Conservation (phyloP, 2,113 vertebrate genomes). For the Colius striatus region DNA sequence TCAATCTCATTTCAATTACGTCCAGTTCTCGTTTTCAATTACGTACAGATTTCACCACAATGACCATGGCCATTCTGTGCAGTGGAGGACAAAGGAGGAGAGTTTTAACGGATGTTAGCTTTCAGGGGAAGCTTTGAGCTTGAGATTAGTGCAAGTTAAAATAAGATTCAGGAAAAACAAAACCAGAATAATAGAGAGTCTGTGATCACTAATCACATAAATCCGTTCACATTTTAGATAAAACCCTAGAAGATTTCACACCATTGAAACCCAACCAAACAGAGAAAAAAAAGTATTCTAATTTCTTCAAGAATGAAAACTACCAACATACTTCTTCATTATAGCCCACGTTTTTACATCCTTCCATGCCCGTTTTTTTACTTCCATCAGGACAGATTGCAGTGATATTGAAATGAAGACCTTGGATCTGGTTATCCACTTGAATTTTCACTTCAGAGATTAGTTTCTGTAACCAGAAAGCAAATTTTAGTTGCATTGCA, state of each 20-base stretch:
- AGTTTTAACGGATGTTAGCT: constrained; percentile 24
- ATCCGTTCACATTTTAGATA: constrained; percentile 41
- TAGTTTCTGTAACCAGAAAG: constrained; percentile 82
- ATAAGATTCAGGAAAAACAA: constrained; percentile 56
- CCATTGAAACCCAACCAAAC: constrained; percentile 28
- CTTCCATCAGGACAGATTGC: constrained; percentile 91
- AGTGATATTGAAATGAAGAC: constrained; percentile 87
- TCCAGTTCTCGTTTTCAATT: neutral
- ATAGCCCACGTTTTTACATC: constrained; percentile 88
- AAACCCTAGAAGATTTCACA: constrained; percentile 37
- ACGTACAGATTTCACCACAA: constrained; percentile 36
- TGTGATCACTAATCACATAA: constrained; percentile 51
- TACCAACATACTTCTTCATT: constrained; percentile 86
- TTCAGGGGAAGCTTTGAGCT: constrained; percentile 61
- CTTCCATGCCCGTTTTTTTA: constrained; percentile 77
- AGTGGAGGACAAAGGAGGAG: constrained; percentile 20
- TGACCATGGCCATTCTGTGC: constrained; percentile 21
- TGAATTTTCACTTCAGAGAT: constrained; percentile 92
- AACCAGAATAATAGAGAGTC: constrained; percentile 33
- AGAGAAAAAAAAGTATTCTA: constrained; percentile 50
- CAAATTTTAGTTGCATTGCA: constrained; percentile 17
- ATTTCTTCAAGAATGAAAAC: constrained; percentile 34
- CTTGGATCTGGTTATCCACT: constrained; percentile 87
- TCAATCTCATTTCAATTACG: neutral
- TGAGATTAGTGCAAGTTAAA: constrained; percentile 57